Evolutionary conservation across 1,140 invertebrate genomes (phyloP).

Genomic region (Plutomurus gul): DNA sequence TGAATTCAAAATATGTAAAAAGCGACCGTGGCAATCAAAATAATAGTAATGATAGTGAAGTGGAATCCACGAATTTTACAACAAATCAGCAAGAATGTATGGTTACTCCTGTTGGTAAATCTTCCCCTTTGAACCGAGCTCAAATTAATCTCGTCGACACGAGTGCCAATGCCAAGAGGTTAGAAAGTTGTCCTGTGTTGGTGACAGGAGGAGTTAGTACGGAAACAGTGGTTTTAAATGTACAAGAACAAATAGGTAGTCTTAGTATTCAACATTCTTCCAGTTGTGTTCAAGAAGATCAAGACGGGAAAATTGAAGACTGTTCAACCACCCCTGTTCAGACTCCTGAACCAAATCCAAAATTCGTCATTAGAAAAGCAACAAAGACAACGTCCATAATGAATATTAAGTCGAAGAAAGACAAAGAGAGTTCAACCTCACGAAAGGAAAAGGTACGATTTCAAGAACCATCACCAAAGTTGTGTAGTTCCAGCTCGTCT

Average conservation of each 20-base stretch:
- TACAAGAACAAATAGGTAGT: not conserved
- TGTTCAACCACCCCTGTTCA: not conserved
- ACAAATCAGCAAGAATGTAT: not conserved
- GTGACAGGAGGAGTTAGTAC: not conserved
- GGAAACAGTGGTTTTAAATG: not conserved
- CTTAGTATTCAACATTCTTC: not conserved
- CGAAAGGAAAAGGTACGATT: constrained; percentile 8
- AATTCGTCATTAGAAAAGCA: not conserved
- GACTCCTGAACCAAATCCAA: not conserved
- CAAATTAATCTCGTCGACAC: constrained; percentile 8
- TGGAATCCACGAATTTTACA: too few relatives aligned
- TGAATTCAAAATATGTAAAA: not conserved
- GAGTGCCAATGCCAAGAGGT: not conserved
- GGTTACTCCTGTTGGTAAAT: not conserved
- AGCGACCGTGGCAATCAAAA: not conserved
- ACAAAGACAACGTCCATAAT: constrained; percentile 10
- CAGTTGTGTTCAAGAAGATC: not conserved
- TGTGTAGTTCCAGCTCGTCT: not conserved
- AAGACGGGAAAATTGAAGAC: not conserved
- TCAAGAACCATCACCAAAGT: not conserved
- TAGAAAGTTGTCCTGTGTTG: not conserved
- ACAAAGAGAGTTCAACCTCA: not conserved
- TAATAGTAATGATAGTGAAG: not conserved
- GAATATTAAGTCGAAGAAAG: not conserved
- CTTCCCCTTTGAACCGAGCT: not conserved